phyloP scores from a whole-genome alignment of 1,140 invertebrate species.

The Drosophila ercepeae region DNA sequence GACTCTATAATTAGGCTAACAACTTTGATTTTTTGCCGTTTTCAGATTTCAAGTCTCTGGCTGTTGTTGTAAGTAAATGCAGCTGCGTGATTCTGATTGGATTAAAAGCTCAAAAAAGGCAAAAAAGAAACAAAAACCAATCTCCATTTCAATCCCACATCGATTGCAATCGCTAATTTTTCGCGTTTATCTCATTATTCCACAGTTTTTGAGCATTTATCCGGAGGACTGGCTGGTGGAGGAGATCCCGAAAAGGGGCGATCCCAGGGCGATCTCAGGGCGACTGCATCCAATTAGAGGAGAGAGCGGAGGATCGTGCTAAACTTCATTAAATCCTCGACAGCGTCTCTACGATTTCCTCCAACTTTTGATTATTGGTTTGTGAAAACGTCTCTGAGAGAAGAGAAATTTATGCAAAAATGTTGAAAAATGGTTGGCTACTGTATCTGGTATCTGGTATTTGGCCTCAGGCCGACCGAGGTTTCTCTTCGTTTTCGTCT shows the following conservation, averaged over 20 bases:
- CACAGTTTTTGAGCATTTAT: conserved; percentile 81
- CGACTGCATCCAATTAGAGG: conserved; percentile 1
- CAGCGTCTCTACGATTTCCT: no score
- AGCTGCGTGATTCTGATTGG: conserved; percentile 82
- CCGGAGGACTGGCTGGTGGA: conserved; percentile 49
- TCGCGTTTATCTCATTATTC: conserved; percentile 83
- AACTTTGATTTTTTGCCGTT: conserved; percentile 24
- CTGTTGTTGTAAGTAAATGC: conserved; percentile 66
- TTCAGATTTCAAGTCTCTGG: background rate
- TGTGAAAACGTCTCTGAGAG: conserved; percentile 63
- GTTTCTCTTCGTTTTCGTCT: conserved; percentile 32
- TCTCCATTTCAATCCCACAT: conserved; percentile 36
- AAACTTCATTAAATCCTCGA: conserved; percentile 81
- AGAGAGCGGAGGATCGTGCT: conserved; percentile 58
- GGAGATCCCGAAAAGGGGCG: conserved; percentile 2
- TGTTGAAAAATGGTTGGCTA: conserved; percentile 78
- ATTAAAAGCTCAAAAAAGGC: conserved; percentile 58
- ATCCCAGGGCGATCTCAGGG: no score
- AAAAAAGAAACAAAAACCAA: conserved; percentile 2
- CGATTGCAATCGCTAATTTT: conserved; percentile 77
- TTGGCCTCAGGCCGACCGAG: conserved; percentile 15
- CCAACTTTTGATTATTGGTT: conserved; percentile 72
- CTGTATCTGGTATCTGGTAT: conserved; percentile 31
- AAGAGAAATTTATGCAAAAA: conserved; percentile 74
- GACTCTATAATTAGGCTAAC: conserved; percentile 61